Base-by-base conservation (phyloP, 1,140 invertebrate genomes). In the Diabrotica virgifera region DNA sequence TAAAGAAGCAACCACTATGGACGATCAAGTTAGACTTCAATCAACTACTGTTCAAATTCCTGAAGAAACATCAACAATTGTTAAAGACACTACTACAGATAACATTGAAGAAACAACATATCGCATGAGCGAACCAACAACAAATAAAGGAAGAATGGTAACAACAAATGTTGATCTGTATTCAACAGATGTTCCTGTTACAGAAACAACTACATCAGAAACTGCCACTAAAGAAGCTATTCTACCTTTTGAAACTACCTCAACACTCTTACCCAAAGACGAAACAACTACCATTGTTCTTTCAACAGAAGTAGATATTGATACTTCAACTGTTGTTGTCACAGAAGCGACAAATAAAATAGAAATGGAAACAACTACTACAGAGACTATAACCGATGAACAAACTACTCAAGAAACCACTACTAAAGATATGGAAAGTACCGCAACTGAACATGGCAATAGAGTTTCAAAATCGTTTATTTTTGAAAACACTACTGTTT, bases 391-490 rank as follows among this genome's bases (percentile, higher is more conserved):
- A 13, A 24, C 1, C 24, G 4, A 24, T 24, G 52, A 57, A 50
- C 24, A 51, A 35, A 50, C 46, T 13, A 40, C 14, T 11, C 57
- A 57, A 37, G 38, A 68, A 52, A 52, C 52, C 5, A 52, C 10
- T 53, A 24, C 24, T 24, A 24, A 24, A 24, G 24, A 24, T 4
- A 24, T 24, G 24, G 40, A 62, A 50, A 24, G 37, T 0, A 54
- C 36, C 9, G 8, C 52, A 9, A 54, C 12, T 54, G 37, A 10
- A 24, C 13, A 13, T 59, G n/a, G 12, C 50, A n/a, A 9, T n/a
- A 46, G 63, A 52, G 46, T 57, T 59, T 64, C 63, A 14, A 60
- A 65, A 55, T 36, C 46, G 11, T 38, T 62, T 12, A 62, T 36
- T 14, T 40, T 62, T 5, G 8, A 13, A 24, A 4, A 24, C 24